A percentile compares a stretch with the other conserved stretches of the same genome.
Conservation (phyloP, 2,797 vertebrate species). For the Clarias platycephalus region DNA sequence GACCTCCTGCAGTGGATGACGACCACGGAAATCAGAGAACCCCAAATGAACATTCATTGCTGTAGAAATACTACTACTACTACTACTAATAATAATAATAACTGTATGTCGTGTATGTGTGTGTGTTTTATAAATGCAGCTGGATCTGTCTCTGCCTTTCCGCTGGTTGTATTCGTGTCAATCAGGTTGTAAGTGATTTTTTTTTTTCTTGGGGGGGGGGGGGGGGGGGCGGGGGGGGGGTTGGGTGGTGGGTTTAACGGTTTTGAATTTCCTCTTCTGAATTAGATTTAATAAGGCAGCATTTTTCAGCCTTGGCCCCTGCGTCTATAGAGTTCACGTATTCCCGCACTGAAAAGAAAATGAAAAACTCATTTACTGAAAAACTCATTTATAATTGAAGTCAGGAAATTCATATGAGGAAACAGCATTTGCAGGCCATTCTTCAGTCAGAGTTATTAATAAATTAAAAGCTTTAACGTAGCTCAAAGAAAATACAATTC, state of each 20-base stretch:
- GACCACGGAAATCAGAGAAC: background rate
- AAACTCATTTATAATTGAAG: background rate
- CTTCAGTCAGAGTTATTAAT: background rate
- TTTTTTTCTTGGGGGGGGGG: too few species aligned
- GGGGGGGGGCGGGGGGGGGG: too few species aligned
- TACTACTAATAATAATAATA: too few species aligned
- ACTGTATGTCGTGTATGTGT: too few species aligned
- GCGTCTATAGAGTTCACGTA: too few species aligned
- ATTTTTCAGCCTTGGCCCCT: background rate
- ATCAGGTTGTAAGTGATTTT: background rate
- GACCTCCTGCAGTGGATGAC: constrained; percentile 10
- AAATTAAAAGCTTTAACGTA: background rate
- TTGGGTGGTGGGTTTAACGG: background rate
- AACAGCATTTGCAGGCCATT: background rate
- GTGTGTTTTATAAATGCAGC: background rate
- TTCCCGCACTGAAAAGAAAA: background rate
- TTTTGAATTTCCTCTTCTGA: background rate
- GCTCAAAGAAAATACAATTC: background rate
- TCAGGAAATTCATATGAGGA: background rate
- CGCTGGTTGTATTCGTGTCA: background rate
- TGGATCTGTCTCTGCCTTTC: background rate
- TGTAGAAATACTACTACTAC: background rate
- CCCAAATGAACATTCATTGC: background rate
- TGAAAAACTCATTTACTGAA: background rate
- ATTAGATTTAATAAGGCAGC: background rate